Conservation (phyloP, 2,888 invertebrate genomes). For the Dryomyza anilis region DNA sequence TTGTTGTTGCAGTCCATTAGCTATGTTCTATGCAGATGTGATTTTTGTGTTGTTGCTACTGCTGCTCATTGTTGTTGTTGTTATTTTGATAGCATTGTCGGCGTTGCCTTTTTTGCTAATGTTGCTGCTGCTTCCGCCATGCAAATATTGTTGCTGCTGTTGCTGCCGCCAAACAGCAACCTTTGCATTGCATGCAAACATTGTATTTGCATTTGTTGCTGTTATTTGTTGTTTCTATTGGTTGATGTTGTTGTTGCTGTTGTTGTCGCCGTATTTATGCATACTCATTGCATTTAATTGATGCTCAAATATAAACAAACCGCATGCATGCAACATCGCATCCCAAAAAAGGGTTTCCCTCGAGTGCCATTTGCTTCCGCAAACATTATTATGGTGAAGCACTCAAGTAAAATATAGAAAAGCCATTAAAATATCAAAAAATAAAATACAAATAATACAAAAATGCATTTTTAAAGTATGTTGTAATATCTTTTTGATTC, state of each 20-base stretch:
- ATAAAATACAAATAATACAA: too few relatives aligned
- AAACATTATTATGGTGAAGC: not conserved
- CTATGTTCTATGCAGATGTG: conserved; percentile 20
- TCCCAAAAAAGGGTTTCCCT: conserved; percentile 45
- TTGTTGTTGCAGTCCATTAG: conserved; percentile 19
- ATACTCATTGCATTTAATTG: conserved; percentile 49
- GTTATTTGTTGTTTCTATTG: not conserved
- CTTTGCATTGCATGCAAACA: too few relatives aligned
- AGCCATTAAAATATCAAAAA: too few relatives aligned
- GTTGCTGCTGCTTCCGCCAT: conserved; percentile 14
- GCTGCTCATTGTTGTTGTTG: not conserved
- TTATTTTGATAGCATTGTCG: conserved; percentile 2
- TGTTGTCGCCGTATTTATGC: not conserved
- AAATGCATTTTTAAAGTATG: too few relatives aligned
- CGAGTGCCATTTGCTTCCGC: conserved; percentile 1
- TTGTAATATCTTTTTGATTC: too few relatives aligned
- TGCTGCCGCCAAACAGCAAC: not conserved
- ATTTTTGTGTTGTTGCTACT: not conserved
- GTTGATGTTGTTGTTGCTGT: conserved; percentile 9
- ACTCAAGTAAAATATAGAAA: too few relatives aligned
- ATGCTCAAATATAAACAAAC: conserved; percentile 44
- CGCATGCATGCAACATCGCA: conserved; percentile 39
- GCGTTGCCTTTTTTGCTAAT: not conserved
- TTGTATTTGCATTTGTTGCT: not conserved
- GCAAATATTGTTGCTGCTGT: not conserved